Conservation (phyloP, 2,113 vertebrate species). For the Brachypteracias leptosomus region DNA sequence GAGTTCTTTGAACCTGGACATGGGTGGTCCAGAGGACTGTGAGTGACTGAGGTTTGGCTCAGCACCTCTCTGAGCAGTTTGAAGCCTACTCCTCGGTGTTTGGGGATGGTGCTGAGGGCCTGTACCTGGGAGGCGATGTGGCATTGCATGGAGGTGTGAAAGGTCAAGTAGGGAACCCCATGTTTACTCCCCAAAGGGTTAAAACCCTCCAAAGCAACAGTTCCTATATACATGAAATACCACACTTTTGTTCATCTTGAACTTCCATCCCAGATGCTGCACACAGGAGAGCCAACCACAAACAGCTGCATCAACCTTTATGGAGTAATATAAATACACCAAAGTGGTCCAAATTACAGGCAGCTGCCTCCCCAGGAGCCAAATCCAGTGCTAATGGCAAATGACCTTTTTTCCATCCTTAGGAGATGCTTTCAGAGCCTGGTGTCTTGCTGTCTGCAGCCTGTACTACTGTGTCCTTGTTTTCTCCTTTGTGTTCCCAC, state of each 20-base stretch:
- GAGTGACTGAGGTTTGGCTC: background rate
- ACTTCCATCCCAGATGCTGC: background rate
- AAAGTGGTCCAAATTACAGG: background rate
- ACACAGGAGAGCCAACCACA: background rate
- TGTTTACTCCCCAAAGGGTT: background rate
- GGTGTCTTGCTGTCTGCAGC: background rate
- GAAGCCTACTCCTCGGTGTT: background rate
- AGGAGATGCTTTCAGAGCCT: background rate
- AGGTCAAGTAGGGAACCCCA: background rate
- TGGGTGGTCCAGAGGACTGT: background rate
- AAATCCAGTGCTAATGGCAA: background rate
- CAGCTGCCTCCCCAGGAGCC: background rate
- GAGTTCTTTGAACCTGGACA: background rate
- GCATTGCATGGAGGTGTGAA: background rate
- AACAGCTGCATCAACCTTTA: background rate
- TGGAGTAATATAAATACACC: background rate
- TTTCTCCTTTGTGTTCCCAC: background rate
- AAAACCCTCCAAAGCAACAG: background rate
- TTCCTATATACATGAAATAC: background rate
- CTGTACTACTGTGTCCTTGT: background rate
- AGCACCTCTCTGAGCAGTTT: fast-evolving
- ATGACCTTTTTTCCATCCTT: background rate
- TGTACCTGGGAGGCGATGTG: background rate
- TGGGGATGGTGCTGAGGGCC: background rate
- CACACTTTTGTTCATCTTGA: background rate